These are phyloP conservation scores for Oceanodroma tethys DNA, from an alignment of 2,113 vertebrate genomes.

Conservation along the genomic window DNA sequence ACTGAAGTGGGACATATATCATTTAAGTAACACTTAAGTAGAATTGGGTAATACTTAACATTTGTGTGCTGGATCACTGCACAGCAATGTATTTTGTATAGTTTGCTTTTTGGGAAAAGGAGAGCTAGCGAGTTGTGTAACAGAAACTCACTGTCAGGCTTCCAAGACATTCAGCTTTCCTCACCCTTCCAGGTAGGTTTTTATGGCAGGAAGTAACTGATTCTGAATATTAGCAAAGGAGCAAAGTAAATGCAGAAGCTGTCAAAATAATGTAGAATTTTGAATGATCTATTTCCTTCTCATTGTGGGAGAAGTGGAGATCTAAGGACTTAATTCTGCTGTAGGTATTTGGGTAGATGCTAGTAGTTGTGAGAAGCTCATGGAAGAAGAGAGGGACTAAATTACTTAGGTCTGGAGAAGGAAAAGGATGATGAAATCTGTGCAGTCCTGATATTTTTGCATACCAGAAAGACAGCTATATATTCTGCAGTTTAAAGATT, in stretches of 20 bases:
- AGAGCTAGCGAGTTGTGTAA: neutral
- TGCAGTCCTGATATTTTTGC: neutral
- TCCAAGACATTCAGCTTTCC: neutral
- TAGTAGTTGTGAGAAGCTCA: neutral
- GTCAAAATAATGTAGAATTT: neutral
- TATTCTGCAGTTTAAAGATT: neutral
- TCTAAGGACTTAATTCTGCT: neutral
- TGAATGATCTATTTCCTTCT: neutral
- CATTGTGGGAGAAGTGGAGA: neutral
- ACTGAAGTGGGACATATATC: neutral
- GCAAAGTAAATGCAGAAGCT: neutral
- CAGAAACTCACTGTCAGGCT: neutral
- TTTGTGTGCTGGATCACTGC: conserved; percentile 10
- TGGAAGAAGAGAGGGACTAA: neutral
- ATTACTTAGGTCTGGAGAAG: neutral
- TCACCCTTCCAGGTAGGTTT: neutral
- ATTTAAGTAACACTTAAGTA: neutral
- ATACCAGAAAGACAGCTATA: neutral
- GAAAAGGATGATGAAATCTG: neutral
- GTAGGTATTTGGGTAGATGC: neutral
- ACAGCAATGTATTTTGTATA: neutral
- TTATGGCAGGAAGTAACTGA: neutral
- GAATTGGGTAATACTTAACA: neutral
- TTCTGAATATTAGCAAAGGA: neutral
- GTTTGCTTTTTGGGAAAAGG: neutral